These are phyloP conservation scores for Herminia tarsipennalis DNA, from an alignment of 2,888 invertebrate species.

Conservation along the genomic window DNA sequence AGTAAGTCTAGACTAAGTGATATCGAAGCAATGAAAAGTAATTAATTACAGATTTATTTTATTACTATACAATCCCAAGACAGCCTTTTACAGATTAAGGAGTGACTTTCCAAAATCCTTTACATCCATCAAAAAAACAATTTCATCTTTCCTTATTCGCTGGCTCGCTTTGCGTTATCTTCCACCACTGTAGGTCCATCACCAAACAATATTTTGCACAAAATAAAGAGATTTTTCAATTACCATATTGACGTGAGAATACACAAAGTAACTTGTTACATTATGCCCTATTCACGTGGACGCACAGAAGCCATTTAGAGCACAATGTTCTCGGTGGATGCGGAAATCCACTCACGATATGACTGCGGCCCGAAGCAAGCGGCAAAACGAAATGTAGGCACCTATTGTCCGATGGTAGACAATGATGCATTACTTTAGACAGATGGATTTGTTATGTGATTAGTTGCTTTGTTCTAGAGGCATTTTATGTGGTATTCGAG, in stretches of 20 bases:
- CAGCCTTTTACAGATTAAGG: no score
- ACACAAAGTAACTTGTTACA: slow-evolving; percentile 59
- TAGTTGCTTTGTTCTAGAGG: background rate
- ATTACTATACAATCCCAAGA: no score
- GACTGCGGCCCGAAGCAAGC: slow-evolving; percentile 52
- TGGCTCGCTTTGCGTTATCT: no score
- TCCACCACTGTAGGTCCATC: no score
- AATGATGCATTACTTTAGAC: slow-evolving; percentile 19
- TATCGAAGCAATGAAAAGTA: no score
- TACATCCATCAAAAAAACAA: no score
- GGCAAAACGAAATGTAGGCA: slow-evolving; percentile 55
- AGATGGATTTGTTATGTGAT: slow-evolving; percentile 8
- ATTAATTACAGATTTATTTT: no score
- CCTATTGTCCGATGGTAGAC: slow-evolving; percentile 38
- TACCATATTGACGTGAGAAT: slow-evolving; percentile 45
- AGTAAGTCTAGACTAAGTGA: no score
- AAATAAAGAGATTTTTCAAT: slow-evolving; percentile 15
- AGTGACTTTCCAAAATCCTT: no score
- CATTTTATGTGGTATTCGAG: background rate
- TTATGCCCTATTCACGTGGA: slow-evolving; percentile 56
- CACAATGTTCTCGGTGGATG: slow-evolving; percentile 62
- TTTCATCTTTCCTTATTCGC: no score
- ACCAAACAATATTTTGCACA: no score
- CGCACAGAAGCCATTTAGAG: slow-evolving; percentile 56
- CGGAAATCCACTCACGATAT: slow-evolving; percentile 74